Conservation (phyloP, 1,140 invertebrate genomes). For the Bombus haemorrhoidalis region DNA sequence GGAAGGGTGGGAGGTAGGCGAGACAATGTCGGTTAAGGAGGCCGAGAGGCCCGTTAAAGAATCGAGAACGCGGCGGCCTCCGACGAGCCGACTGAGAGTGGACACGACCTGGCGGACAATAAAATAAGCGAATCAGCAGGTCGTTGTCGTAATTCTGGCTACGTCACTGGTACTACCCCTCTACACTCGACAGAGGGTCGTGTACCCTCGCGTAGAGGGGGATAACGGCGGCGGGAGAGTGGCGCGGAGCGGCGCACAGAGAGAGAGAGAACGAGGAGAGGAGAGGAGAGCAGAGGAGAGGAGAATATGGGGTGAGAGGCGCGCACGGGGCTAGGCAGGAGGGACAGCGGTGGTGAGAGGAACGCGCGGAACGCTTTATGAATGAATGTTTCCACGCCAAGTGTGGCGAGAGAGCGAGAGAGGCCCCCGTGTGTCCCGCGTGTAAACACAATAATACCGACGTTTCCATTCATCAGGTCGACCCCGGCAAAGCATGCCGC, state of each 20-base stretch:
- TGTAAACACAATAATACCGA: constrained; percentile 78
- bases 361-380: constrained; percentile 75
- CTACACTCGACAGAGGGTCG: constrained; percentile 57
- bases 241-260: not conserved
- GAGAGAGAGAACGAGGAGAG: not conserved
- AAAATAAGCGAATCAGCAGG: constrained; percentile 42
- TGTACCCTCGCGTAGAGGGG: constrained; percentile 51
- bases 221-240: not conserved
- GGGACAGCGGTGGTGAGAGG: constrained; percentile 57
- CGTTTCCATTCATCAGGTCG: constrained; percentile 76
- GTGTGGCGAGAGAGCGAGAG: constrained; percentile 71
- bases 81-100: constrained; percentile 1
- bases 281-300: not conserved
- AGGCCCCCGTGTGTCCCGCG: constrained; percentile 74
- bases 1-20: too few relatives aligned
- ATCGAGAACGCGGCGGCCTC: not conserved
- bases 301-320: not conserved
- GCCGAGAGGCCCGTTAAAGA: not conserved
- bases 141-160: constrained; percentile 65
- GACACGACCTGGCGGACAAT: constrained; percentile 14
- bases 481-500: constrained; percentile 64
- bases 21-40: not conserved
- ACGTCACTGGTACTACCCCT: constrained; percentile 63
- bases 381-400: constrained; percentile 78
- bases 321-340: not conserved